Evolutionary conservation across 1,140 invertebrate genomes (phyloP).

Genomic region (Drosophila sproati): DNA sequence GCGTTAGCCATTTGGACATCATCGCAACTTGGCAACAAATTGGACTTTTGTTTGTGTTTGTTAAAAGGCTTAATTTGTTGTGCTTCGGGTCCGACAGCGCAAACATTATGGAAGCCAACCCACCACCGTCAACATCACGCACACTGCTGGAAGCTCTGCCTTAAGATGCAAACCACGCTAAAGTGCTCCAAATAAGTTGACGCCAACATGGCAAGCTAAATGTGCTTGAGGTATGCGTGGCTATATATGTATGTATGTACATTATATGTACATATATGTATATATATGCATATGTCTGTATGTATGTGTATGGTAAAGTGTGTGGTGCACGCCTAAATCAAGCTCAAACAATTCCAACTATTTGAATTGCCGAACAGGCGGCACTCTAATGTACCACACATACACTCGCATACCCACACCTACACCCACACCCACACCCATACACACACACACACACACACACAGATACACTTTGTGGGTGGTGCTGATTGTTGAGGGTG

Average conservation of each 20-base stretch:
- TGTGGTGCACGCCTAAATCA: slow-evolving; percentile 73
- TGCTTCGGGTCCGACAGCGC: slow-evolving; percentile 62
- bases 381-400: slow-evolving; percentile 63
- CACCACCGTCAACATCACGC: neutral
- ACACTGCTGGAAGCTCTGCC: slow-evolving; percentile 7
- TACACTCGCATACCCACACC: slow-evolving; percentile 13
- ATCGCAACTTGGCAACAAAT: slow-evolving; percentile 77
- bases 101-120: slow-evolving; percentile 61
- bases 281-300: slow-evolving; percentile 5
- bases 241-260: slow-evolving; percentile 26
- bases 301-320: slow-evolving; percentile 40
- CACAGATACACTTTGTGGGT: slow-evolving; percentile 1
- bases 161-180: slow-evolving; percentile 47
- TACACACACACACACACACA: slow-evolving; percentile 3
- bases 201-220: slow-evolving; percentile 41
- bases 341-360: slow-evolving; percentile 81
- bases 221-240: slow-evolving; percentile 24
- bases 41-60: slow-evolving; percentile 82
- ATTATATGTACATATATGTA: slow-evolving; percentile 17
- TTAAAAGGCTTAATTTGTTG: slow-evolving; percentile 82
- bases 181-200: slow-evolving; percentile 78
- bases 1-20: slow-evolving; percentile 65
- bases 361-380: slow-evolving; percentile 73
- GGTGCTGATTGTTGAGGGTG: neutral
- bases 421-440: slow-evolving; percentile 1